Evolutionary conservation across 2,888 invertebrate genomes (phyloP).

Genomic region (Hirtodrosophila confusa): DNA sequence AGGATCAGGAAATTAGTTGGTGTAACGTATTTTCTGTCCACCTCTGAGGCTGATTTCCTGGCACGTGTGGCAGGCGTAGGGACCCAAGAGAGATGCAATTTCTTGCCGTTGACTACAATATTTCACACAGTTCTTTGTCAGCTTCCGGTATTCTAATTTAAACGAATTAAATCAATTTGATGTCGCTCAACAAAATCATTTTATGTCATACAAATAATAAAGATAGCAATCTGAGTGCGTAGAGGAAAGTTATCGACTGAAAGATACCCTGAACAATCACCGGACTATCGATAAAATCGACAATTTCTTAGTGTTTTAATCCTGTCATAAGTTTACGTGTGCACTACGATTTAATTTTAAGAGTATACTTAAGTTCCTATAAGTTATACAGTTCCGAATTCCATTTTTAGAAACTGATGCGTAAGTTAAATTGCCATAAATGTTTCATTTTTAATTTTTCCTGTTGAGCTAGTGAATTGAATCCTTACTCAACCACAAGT

Average conservation of each 20-base stretch:
- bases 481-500: no score
- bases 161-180: slow-evolving; percentile 72
- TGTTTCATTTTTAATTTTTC: no score
- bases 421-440: no score
- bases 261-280: slow-evolving; percentile 11
- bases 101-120: slow-evolving; percentile 1
- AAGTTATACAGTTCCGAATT: no score
- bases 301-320: no score
- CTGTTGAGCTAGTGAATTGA: no score
- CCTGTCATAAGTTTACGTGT: no score
- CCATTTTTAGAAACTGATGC: no score
- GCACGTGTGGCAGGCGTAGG: slow-evolving; percentile 55
- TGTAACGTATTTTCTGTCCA: slow-evolving; percentile 55
- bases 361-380: no score
- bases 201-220: slow-evolving; percentile 36
- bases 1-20: slow-evolving; percentile 55
- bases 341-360: no score
- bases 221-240: not conserved
- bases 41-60: slow-evolving; percentile 43
- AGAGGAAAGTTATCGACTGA: not conserved
- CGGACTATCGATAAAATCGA: no score
- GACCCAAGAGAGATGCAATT: slow-evolving; percentile 4
- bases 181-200: slow-evolving; percentile 59
- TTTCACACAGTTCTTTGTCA: slow-evolving; percentile 32
- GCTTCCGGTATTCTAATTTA: slow-evolving; percentile 69